Evolutionary conservation across 2,888 invertebrate species (phyloP).

Genomic region (Yponomeuta sedellus): DNA sequence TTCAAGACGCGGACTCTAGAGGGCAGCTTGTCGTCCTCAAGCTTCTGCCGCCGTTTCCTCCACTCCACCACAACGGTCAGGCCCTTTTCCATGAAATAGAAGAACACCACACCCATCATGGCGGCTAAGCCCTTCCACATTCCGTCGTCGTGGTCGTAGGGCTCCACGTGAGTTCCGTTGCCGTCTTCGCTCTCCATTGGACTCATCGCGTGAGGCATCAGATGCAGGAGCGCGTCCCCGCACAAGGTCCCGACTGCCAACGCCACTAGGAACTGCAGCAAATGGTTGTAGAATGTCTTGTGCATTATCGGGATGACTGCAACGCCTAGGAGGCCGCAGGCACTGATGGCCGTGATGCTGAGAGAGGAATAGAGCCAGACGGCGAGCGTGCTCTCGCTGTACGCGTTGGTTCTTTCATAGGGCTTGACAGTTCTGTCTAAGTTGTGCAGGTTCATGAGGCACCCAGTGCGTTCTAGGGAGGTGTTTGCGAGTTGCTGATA

Average conservation of each 20-base stretch:
- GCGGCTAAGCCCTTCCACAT: constrained; percentile 92
- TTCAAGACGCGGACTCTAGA: constrained; percentile 84
- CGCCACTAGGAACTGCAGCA: constrained; percentile 94
- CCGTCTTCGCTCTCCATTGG: constrained; percentile 39
- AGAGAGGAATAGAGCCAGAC: constrained; percentile 91
- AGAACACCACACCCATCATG: constrained; percentile 88
- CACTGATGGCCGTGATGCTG: constrained; percentile 89
- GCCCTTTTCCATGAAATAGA: constrained; percentile 92
- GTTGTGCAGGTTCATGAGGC: constrained; percentile 51
- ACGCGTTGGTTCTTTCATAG: constrained; percentile 29
- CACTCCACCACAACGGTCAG: constrained; percentile 87
- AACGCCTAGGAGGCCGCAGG: constrained; percentile 91
- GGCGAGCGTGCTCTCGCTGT: constrained; percentile 53
- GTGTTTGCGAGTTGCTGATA: constrained; percentile 79
- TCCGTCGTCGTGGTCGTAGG: constrained; percentile 78
- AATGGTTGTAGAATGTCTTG: constrained; percentile 89
- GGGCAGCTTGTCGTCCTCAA: constrained; percentile 79
- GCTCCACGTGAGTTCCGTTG: constrained; percentile 30
- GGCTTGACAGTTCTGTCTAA: constrained; percentile 22
- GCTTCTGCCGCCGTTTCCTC: constrained; percentile 84
- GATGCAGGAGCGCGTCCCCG: constrained; percentile 94
- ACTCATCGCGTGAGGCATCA: constrained; percentile 89
- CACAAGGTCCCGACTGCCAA: constrained; percentile 94
- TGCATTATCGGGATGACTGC: constrained; percentile 95
- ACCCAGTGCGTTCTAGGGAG: constrained; percentile 72